Percentiles rank a stretch among this genome's conserved stretches.
Evolutionary conservation across 2,888 invertebrate species (phyloP).

Genomic region (Papilio demoleus): DNA sequence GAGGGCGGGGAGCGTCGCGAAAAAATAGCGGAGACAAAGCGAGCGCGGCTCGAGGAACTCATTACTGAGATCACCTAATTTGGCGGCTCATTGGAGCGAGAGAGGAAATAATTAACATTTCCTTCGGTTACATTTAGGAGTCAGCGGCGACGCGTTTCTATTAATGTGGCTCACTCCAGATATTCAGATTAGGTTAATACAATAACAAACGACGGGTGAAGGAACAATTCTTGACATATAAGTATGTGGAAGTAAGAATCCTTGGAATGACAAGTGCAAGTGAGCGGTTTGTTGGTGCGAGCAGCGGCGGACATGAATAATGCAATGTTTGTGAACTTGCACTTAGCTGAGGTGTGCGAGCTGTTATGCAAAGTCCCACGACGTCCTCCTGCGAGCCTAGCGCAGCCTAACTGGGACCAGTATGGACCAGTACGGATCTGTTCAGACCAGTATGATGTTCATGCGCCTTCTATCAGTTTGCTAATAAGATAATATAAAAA

Average conservation of each 20-base stretch:
- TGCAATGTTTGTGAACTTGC: conserved; percentile 13
- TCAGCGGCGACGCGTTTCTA: neutral
- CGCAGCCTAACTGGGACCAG: neutral
- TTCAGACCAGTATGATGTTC: no score
- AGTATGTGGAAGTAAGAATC: neutral
- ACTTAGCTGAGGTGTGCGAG: conserved; percentile 1
- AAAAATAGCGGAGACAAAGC: conserved; percentile 10
- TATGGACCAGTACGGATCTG: neutral
- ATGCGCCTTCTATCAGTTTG: no score
- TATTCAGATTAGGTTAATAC: no score
- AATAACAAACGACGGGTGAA: no score
- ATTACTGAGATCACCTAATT: conserved; percentile 33
- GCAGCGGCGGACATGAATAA: neutral
- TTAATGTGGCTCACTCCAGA: neutral
- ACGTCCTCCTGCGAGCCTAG: neutral
- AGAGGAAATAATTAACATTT: conserved; percentile 31
- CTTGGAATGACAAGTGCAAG: neutral
- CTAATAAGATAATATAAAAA: no score
- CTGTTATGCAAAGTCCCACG: conserved; percentile 1
- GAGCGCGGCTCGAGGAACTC: conserved; percentile 10
- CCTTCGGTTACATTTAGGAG: conserved; percentile 4
- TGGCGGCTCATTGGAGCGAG: conserved; percentile 31
- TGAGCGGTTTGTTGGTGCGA: neutral
- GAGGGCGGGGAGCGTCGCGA: neutral
- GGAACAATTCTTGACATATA: neutral